Conservation (phyloP, 2,888 invertebrate genomes). For the Nasonovia ribisnigri region DNA sequence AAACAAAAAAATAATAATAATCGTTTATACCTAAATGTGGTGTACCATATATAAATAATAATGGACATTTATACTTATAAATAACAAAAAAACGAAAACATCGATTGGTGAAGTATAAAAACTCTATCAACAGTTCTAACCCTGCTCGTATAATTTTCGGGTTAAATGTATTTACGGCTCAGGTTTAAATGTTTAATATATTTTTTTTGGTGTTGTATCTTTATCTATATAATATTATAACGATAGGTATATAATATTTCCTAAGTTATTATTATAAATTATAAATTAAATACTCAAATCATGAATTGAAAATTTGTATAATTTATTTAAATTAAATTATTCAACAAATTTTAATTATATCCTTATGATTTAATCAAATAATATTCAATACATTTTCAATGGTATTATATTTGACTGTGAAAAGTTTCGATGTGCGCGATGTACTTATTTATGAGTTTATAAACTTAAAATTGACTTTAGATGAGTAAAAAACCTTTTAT, state of each 20-base stretch:
- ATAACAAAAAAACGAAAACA: not conserved
- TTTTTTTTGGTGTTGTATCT: not conserved
- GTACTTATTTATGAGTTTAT: constrained; percentile 53
- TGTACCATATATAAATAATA: not conserved
- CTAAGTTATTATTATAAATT: not conserved
- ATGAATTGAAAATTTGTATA: not conserved
- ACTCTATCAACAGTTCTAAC: not conserved
- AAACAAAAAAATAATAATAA: not conserved
- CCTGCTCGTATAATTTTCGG: constrained; percentile 5
- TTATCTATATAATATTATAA: not conserved
- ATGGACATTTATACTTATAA: not conserved
- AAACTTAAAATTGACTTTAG: constrained; percentile 51
- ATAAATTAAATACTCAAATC: not conserved
- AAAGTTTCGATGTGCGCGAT: constrained; percentile 20
- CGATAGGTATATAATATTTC: not conserved
- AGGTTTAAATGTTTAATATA: not conserved
- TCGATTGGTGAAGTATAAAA: not conserved
- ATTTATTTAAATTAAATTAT: not conserved
- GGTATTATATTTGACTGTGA: not conserved
- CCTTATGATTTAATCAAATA: not conserved
- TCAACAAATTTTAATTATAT: constrained; percentile 5
- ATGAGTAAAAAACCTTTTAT: constrained; percentile 22
- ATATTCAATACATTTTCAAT: not conserved
- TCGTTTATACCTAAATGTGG: not conserved
- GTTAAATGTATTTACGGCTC: not conserved